These are phyloP conservation scores for Cariama cristata DNA, from an alignment of 2,113 vertebrate genomes.

Conservation along the genomic window DNA sequence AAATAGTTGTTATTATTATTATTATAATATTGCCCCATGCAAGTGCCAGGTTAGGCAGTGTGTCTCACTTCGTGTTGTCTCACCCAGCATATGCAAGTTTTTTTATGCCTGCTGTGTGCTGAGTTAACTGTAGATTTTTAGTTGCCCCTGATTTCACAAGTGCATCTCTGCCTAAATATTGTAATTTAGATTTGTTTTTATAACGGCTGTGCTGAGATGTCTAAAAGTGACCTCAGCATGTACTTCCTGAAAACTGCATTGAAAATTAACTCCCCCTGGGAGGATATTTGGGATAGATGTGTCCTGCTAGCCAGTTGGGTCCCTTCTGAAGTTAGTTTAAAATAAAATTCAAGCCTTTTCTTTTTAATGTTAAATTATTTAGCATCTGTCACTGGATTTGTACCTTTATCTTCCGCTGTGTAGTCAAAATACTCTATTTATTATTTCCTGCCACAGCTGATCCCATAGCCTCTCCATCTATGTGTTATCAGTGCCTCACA, in stretches of 20 bases:
- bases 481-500: conserved; percentile 40
- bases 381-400: not conserved
- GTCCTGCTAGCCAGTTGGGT: not conserved
- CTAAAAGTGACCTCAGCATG: not conserved
- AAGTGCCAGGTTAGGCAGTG: not conserved
- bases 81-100: not conserved
- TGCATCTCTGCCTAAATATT: not conserved
- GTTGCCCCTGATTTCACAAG: not conserved
- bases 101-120: not conserved
- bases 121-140: not conserved
- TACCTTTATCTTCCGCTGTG: conserved; percentile 12
- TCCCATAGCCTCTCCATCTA: conserved; percentile 25
- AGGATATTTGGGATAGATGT: not conserved
- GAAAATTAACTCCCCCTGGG: not conserved
- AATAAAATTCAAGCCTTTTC: not conserved
- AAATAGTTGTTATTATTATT: conserved; percentile 11
- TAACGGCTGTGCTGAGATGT: not conserved
- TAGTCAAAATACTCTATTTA: conserved; percentile 32
- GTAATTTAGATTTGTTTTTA: not conserved
- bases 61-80: not conserved
- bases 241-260: not conserved
- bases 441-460: conserved; percentile 62
- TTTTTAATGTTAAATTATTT: conserved; percentile 34
- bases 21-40: not conserved
- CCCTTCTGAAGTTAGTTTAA: conserved; percentile 2